These are phyloP conservation scores for Meloidogyne floridensis DNA, from an alignment of 1,140 invertebrate genomes.

Conservation along the genomic window DNA sequence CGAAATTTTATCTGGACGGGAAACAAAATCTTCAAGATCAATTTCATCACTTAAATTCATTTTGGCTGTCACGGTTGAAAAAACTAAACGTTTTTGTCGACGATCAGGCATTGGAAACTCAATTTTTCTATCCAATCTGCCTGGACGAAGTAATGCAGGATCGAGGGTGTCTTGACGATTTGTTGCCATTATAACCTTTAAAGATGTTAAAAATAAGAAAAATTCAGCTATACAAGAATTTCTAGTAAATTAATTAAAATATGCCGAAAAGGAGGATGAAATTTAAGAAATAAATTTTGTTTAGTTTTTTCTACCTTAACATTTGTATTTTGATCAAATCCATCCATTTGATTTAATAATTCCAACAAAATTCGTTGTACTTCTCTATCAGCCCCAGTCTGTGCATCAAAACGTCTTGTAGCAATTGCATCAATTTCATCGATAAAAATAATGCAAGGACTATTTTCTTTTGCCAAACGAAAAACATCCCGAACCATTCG, in stretches of 20 bases:
- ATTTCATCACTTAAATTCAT: conserved; percentile 99
- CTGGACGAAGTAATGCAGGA: conserved; percentile 92
- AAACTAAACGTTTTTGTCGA: conserved; percentile 94
- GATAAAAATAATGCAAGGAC: conserved; percentile 86
- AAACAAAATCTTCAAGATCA: conserved; percentile 97
- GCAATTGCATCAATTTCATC: conserved; percentile 61
- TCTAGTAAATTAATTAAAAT: too few relatives aligned
- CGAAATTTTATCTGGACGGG: conserved; percentile 94
- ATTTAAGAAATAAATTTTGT: too few relatives aligned
- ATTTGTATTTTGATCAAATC: conserved; percentile 99
- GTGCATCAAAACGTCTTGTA: conserved; percentile 61
- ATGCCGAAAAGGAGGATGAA: too few relatives aligned
- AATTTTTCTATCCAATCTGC: conserved; percentile 95
- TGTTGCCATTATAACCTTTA: conserved; percentile 97
- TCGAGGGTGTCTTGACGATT: conserved; percentile 97
- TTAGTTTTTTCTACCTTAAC: conserved; percentile 77
- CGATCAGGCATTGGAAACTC: conserved; percentile 97
- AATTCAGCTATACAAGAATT: background rate
- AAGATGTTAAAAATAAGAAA: conserved; percentile 30
- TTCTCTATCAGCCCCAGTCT: conserved; percentile 90
- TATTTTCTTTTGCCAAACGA: conserved; percentile 95
- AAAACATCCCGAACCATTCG: conserved; percentile 99
- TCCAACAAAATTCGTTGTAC: conserved; percentile 97
- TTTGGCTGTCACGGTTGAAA: conserved; percentile 93
- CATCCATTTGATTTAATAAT: conserved; percentile 99